Evolutionary conservation across 2,888 invertebrate species (phyloP), one percentile per base, ranked within the genome.

Genomic region (Zonitis immaculata): DNA sequence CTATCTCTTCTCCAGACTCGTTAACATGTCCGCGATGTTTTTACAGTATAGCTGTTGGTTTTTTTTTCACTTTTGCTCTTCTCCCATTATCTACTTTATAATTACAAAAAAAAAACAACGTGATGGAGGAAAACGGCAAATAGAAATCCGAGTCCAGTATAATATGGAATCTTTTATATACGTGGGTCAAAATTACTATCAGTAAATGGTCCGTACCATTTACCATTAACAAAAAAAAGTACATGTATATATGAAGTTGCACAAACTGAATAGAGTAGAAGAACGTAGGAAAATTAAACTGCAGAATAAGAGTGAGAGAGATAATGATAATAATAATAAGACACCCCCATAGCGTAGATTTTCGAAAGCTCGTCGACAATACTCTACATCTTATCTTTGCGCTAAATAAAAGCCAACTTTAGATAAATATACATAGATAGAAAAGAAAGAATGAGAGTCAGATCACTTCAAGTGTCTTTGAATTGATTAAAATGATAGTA

Each of bases 401-500:
- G 65, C 69, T 71, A 70, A 73, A 74, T 73, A 73, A 73, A 73
- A 68, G 70, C 66, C 66, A 71, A 72, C 64, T 74, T 73, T 70
- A 73, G 74, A 74, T 75, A 72, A 74, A 73, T 73, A 70, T 67
- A 66, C 66, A 71, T n/a, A n/a, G 73, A 75, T 74, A 73, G 35
- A 35, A 16, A n/a, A n/a, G 35, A 69, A 64, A 59, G 67, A 64
- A 67, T 65, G 66, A 66, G 68, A n/a, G n/a, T 66, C 66, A 72
- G 73, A 73, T 73, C 71, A 70, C 66, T 68, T 66, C 58, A 68
- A 74, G 74, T 74, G 73, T 70, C 70, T 69, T 58, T 60, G 71
- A 75, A 76, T 76, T 76, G 75, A 76, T 76, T 76, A 75, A 72
- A 76, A 76, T 70, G 70, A 66, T 65, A 63, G 63, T 65, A 65